Conservation (phyloP, 2,888 invertebrate genomes). For the Deilephila elpenor region DNA sequence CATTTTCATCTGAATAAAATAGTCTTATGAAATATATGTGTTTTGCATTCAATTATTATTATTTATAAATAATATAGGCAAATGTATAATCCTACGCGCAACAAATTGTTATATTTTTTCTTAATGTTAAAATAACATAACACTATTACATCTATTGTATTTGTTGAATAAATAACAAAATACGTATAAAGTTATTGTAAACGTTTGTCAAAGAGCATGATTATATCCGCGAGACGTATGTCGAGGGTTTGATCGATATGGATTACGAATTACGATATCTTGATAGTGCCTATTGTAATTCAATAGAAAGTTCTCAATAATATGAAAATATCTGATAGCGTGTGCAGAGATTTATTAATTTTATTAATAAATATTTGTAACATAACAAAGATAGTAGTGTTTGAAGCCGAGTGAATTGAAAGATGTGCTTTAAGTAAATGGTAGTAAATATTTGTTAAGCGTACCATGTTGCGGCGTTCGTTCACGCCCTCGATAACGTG, state of each 20-base stretch:
- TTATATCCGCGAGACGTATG: not conserved
- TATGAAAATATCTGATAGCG: not conserved
- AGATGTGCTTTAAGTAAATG: slow-evolving; percentile 9
- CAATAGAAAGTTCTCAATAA: not conserved
- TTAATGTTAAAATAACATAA: too few species aligned
- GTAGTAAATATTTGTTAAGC: slow-evolving; percentile 15
- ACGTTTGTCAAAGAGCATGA: not conserved
- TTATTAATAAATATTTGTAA: not conserved
- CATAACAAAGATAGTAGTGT: not conserved
- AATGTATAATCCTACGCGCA: too few species aligned
- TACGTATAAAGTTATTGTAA: not conserved
- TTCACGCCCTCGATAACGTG: slow-evolving; percentile 70
- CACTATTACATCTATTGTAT: not conserved
- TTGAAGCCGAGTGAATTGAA: not conserved
- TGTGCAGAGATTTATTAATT: not conserved
- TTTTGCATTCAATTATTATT: too few species aligned
- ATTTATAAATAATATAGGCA: too few species aligned
- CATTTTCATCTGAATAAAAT: too few species aligned
- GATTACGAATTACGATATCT: not conserved
- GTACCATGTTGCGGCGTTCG: slow-evolving; percentile 34
- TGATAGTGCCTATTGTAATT: not conserved
- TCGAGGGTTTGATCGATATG: not conserved
- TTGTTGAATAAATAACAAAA: too few species aligned
- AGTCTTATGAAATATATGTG: too few species aligned
- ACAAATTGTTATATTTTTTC: too few species aligned